A percentile compares a stretch with the other conserved stretches of the same genome.
Evolutionary conservation across 2,797 vertebrate species (phyloP).

Genomic region (Crossoptilon crossoptilon): DNA sequence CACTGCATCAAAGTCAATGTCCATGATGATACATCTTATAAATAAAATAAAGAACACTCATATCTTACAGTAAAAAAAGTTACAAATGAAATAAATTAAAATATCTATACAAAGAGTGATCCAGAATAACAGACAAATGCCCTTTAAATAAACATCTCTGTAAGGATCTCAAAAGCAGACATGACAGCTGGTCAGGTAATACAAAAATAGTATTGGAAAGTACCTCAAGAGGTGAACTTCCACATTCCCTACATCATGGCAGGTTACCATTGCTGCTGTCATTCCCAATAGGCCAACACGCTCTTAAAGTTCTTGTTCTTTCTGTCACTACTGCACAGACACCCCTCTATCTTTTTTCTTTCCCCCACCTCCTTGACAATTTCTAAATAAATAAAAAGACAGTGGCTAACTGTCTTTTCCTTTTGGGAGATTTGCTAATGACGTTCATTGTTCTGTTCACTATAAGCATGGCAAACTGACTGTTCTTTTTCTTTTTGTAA

Average conservation of each 20-base stretch:
- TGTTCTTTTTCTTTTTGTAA: background rate
- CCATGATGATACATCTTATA: background rate
- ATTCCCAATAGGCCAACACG: background rate
- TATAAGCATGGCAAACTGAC: constrained; percentile 13
- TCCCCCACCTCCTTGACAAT: background rate
- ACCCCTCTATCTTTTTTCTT: background rate
- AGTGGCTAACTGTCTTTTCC: background rate
- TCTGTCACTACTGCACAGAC: background rate
- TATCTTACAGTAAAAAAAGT: constrained; percentile 18
- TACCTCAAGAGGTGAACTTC: background rate
- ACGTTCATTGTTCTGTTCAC: constrained; percentile 30
- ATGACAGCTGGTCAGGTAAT: background rate
- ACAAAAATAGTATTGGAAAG: background rate
- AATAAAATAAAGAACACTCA: background rate
- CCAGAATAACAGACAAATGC: constrained; percentile 16
- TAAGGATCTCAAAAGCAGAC: background rate
- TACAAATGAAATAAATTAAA: constrained; percentile 45
- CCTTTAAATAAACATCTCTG: background rate
- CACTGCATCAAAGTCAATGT: background rate
- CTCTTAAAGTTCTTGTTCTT: background rate
- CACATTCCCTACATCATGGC: background rate
- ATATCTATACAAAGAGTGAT: background rate
- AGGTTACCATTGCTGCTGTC: background rate
- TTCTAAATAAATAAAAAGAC: background rate
- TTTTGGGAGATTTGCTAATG: background rate